Evolutionary conservation across 2,113 vertebrate genomes (phyloP), one percentile per base, ranked within the genome.

Genomic region (Poeciliopsis retropinna): DNA sequence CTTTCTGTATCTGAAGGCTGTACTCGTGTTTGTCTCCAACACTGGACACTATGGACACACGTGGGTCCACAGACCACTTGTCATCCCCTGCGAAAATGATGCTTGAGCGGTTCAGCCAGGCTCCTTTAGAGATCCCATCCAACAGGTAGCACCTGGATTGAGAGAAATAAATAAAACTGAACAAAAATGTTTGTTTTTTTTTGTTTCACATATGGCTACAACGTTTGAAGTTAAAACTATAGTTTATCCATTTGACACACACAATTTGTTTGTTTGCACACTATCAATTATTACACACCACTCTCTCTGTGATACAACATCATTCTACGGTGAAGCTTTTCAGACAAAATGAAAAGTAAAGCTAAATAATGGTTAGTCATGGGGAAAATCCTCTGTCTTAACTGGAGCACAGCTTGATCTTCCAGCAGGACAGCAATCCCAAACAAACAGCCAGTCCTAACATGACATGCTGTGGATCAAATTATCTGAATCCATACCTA

Each of bases 81-180:
- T 99, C 98, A 0, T 93, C 94, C 76, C 98, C 98, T 39, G 98
- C 97, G 57, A 98, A 99, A 90, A 99, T 97, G 88, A 99, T 99
- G 91, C 96, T 98, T 3, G 98, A 99, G 64, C 98, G 96, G 87
- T 99, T 99, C 92, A 99, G 94, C 98, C 98, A 99, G 88, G 98
- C 98, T 81, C 97, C 97, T 92, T 99, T 99, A 47, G 97, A 98
- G 85, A 96, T 95, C 81, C 95, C 96, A 91, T 99, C 98, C 92
- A 98, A 95, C 92, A 99, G 91, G 93, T 98, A 99, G 91, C 98
- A 99, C 93, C 98, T 99, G 81, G 39, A 75, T 32, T 25, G 7
- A 83, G 5, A 76, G 41, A 65, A n/a, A 57, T n/a, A 22, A 15
- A 37, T n/a, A 60, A 10, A 5, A 7, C 60, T 57, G 0, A 6